These are phyloP conservation scores for Pyrrhosoma nymphula DNA, from an alignment of 2,888 invertebrate genomes.

Conservation along the genomic window DNA sequence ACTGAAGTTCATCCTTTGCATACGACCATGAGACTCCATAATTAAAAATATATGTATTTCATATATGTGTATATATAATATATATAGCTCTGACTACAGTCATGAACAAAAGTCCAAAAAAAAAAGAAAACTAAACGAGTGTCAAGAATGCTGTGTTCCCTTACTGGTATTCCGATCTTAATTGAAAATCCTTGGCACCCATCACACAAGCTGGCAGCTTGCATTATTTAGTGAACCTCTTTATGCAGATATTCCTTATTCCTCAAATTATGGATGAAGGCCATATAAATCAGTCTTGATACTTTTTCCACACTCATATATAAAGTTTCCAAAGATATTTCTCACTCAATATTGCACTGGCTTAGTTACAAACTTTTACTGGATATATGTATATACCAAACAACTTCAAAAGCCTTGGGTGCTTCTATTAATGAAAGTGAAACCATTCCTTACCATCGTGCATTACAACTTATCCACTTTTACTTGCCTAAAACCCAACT, in stretches of 20 bases:
- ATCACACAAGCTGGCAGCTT: conserved; percentile 55
- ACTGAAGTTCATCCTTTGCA: conserved; percentile 33
- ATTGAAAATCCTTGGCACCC: conserved; percentile 56
- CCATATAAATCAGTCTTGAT: conserved; percentile 66
- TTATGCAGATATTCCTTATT: conserved; percentile 33
- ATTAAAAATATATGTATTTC: conserved; percentile 51
- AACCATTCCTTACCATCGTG: conserved; percentile 64
- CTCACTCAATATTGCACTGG: conserved; percentile 65
- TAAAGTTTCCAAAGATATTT: conserved; percentile 45
- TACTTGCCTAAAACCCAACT: conserved; percentile 56
- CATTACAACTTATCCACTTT: conserved; percentile 57
- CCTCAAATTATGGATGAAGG: conserved; percentile 55
- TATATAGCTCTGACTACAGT: conserved; percentile 60
- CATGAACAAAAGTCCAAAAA: conserved; percentile 53
- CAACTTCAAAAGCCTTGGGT: conserved; percentile 34
- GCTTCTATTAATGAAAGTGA: conserved; percentile 62
- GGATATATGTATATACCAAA: conserved; percentile 51
- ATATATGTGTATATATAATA: conserved; percentile 43
- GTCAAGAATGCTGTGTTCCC: conserved; percentile 64
- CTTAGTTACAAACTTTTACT: conserved; percentile 61
- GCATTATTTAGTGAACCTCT: conserved; percentile 47
- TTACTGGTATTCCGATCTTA: not conserved
- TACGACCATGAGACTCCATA: conserved; percentile 55
- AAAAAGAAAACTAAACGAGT: conserved; percentile 34
- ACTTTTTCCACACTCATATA: conserved; percentile 52